These are phyloP conservation scores for Ischnus inquisitorius DNA, from an alignment of 2,888 invertebrate genomes.

Conservation along the genomic window DNA sequence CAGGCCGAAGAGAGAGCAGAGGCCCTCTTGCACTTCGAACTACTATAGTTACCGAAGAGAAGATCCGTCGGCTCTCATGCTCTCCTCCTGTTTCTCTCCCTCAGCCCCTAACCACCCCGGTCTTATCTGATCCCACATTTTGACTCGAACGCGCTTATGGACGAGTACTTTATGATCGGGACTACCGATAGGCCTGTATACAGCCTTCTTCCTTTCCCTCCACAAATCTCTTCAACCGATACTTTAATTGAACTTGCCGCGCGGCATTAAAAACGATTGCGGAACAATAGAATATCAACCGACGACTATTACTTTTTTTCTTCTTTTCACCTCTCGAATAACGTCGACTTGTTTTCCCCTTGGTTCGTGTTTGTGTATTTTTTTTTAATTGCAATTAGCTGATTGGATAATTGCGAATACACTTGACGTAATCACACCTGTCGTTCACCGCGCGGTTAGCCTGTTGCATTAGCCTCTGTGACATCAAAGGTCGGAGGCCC, in stretches of 20 bases:
- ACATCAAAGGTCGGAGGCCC: constrained; percentile 66
- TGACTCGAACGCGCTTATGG: constrained; percentile 72
- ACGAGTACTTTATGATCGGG: constrained; percentile 73
- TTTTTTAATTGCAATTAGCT: constrained; percentile 12
- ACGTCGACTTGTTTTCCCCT: neutral
- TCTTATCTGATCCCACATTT: constrained; percentile 72
- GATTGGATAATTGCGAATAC: constrained; percentile 61
- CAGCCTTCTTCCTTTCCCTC: constrained; percentile 57
- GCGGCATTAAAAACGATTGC: constrained; percentile 36
- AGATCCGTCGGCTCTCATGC: constrained; percentile 47
- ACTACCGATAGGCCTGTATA: constrained; percentile 68
- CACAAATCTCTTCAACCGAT: constrained; percentile 58
- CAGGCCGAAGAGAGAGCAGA: neutral
- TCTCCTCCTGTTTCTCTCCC: neutral
- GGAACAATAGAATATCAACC: constrained; percentile 38
- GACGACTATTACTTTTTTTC: neutral
- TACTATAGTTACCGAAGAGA: constrained; percentile 41
- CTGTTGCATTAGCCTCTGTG: constrained; percentile 64
- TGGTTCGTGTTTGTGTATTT: neutral
- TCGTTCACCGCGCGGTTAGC: constrained; percentile 54
- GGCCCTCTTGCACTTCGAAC: constrained; percentile 44
- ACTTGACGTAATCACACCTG: constrained; percentile 54
- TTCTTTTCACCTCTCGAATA: neutral
- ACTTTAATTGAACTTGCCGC: constrained; percentile 65
- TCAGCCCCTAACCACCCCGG: constrained; percentile 13